Evolutionary conservation across 2,113 vertebrate genomes (phyloP), one percentile per base, ranked within the genome.

Genomic region (Sylvietta virens): DNA sequence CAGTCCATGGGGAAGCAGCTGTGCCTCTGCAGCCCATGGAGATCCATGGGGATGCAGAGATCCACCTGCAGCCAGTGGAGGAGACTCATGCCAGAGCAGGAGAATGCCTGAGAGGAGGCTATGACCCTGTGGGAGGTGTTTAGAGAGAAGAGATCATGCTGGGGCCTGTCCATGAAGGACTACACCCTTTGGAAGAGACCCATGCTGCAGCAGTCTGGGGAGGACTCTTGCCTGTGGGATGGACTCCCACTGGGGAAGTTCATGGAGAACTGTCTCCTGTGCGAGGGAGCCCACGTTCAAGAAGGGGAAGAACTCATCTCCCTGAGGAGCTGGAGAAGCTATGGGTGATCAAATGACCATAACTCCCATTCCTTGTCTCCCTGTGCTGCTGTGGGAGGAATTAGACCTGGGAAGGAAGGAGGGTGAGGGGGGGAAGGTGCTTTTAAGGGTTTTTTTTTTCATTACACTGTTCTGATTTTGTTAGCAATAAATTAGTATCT

Each of bases 1-100:
- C 33, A 30, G 15, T 1, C 31, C 19, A 4, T 35, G 20, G 21
- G 2, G 13, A 30, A 7, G 37, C 24, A 60, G 37, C 45, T 51
- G 26, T 51, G 37, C 8, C 31, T 24, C 31, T 50, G 45, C 17
- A 51, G 27, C 11, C 17, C 37, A 4, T 15, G 33, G 26, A 35
- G 31, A 1, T n/a, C 37, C 14, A 77, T 4, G 10, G 10, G 22
- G 10, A 33, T 50, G 13, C 22, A 44, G 47, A 64, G 60, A 64
- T 28, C 30, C 37, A 42, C 31, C 37, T 13, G 10, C 15, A 51
- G 37, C 31, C 10, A 22, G 3, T 13, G 7, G 17, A 61, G 9
- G 5, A 54, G 9, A 4, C 33, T 22, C 17, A 31, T 0, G 0
- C 11, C 1, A 2, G 17, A 72, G 33, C 7, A 53, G 16, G 16